phyloP scores from a whole-genome alignment of 1,140 invertebrate species.

The Drosophila kepulauana region DNA sequence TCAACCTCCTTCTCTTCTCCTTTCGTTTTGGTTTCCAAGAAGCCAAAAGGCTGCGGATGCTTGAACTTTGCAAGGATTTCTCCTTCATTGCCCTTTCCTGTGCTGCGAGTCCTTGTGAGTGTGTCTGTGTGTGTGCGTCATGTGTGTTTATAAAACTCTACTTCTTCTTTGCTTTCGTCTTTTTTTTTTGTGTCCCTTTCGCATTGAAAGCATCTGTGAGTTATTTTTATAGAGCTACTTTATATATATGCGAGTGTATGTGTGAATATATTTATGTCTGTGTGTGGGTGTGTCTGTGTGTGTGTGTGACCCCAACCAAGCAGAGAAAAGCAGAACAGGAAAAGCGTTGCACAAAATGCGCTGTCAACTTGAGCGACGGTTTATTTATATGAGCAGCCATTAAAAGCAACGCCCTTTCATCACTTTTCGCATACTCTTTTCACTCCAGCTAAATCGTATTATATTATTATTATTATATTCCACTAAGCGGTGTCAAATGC shows the following conservation, averaged over 20 bases:
- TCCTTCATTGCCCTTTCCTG: slow-evolving; percentile 41
- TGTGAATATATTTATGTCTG: slow-evolving; percentile 17
- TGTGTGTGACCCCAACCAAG: slow-evolving; percentile 2
- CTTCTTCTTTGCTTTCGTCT: neutral
- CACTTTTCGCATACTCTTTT: slow-evolving; percentile 36
- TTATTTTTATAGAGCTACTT: slow-evolving; percentile 81
- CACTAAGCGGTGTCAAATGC: neutral
- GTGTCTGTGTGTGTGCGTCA: slow-evolving; percentile 37
- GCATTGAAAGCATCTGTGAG: slow-evolving; percentile 76
- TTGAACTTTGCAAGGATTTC: slow-evolving; percentile 40
- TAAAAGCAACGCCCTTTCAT: slow-evolving; percentile 37
- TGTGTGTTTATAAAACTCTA: slow-evolving; percentile 38
- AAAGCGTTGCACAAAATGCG: slow-evolving; percentile 54
- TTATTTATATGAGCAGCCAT: slow-evolving; percentile 64
- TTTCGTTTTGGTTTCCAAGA: slow-evolving; percentile 9
- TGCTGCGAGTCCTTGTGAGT: slow-evolving; percentile 35
- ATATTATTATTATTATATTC: neutral
- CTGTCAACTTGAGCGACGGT: slow-evolving; percentile 53
- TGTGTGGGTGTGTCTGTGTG: slow-evolving; percentile 4
- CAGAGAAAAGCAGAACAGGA: slow-evolving; percentile 8
- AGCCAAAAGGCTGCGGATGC: slow-evolving; percentile 46
- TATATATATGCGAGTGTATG: slow-evolving; percentile 25
- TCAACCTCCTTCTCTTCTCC: neutral
- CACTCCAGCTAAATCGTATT: neutral
- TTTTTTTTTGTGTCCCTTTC: slow-evolving; percentile 1